Evolutionary conservation across 1,140 invertebrate genomes (phyloP), one percentile per base, ranked within the genome.

Genomic region (Tetramorium alpestre): DNA sequence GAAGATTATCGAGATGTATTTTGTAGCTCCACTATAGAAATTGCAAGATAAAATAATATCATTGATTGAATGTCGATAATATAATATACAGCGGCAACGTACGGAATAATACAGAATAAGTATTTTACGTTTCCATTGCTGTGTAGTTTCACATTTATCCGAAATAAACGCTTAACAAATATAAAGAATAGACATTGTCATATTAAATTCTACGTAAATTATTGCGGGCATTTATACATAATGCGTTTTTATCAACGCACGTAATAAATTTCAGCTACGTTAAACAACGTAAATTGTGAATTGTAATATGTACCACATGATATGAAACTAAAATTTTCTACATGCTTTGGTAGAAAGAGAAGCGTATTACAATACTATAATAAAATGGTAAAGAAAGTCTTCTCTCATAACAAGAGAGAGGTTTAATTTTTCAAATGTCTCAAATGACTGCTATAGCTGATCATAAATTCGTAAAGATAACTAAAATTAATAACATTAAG

Each of bases 401-500:
- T 28, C 56, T n/a, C 11, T 56, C 56, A 28, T 44, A 33, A 44
- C 33, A n/a, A 33, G 8, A 47, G 65, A 25, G 41, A 47, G 22
- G 0, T 47, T 49, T 69, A 25, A 69, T 69, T 60, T 7, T 11
- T 33, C 11, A 33, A 33, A 33, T 51, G 3, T 82, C 4, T 49
- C 41, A 25, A 38, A 18, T 10, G 16, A 25, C 2, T 33, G 47
- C 13, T 38, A 25, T 73, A 33, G 47, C 11, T 22, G 8, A 33
- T 6, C 22, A 60, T 60, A 82, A 82, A 72, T 72, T 38, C 25
- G 22, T 73, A 38, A 84, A 72, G 41, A 56, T 58, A 72, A 41
- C 38, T 60, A 60, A 62, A 49, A 69, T 69, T 69, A 69, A 49
- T 69, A 49, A 69, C 18, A 49, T 47, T 49, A 75, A 70, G 10